Percentiles rank a stretch among this genome's conserved stretches.
Conservation (phyloP, 2,888 invertebrate species). For the Cantharis lateralis region DNA sequence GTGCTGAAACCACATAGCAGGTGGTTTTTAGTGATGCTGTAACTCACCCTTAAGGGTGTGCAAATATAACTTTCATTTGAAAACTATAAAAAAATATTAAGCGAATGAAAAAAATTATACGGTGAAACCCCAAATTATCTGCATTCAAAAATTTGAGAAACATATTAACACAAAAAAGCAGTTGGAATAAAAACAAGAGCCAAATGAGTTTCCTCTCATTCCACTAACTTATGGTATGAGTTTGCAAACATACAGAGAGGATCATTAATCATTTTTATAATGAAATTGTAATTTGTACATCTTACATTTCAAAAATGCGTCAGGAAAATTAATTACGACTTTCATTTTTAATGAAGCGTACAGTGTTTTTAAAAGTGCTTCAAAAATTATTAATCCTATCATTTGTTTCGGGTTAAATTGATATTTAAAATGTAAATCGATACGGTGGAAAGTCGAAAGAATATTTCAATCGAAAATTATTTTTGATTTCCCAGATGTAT, state of each 20-base stretch:
- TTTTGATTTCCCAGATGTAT: neutral
- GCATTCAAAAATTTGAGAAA: neutral
- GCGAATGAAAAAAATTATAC: neutral
- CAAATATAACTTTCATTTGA: slow-evolving; percentile 4
- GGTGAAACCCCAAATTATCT: neutral
- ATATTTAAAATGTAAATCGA: neutral
- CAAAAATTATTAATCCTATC: slow-evolving; percentile 30
- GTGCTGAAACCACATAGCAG: slow-evolving; percentile 40
- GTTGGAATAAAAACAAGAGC: slow-evolving; percentile 18
- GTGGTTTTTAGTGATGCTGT: slow-evolving; percentile 30
- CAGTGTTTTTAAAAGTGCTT: slow-evolving; percentile 40
- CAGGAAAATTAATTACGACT: slow-evolving; percentile 37
- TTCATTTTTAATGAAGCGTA: slow-evolving; percentile 40
- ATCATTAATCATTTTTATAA: slow-evolving; percentile 47
- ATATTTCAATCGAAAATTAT: neutral
- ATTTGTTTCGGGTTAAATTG: slow-evolving; percentile 27
- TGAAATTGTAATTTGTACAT: slow-evolving; percentile 47
- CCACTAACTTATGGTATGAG: slow-evolving; percentile 43
- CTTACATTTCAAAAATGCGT: slow-evolving; percentile 25
- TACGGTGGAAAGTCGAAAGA: neutral
- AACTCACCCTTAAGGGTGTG: slow-evolving; percentile 3
- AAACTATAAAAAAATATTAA: neutral
- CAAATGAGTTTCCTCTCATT: slow-evolving; percentile 27
- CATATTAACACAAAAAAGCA: slow-evolving; percentile 11
- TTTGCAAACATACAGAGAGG: slow-evolving; percentile 38